phyloP scores from a whole-genome alignment of 1,140 invertebrate genomes.

The Anagrus nilaparvatae region DNA sequence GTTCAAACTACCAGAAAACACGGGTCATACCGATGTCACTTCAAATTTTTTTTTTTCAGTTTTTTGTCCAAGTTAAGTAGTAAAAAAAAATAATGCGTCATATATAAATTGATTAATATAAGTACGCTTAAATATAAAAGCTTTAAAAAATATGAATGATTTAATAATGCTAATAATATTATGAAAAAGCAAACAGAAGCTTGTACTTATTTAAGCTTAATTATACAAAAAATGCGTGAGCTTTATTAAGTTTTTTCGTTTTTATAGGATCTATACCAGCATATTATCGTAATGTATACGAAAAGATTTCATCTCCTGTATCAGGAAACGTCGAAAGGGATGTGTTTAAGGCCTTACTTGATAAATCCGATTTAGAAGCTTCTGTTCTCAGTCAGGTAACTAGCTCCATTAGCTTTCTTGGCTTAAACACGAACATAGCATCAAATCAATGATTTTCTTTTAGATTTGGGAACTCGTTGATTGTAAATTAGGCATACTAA shows the following conservation, averaged over 20 bases:
- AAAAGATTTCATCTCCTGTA: slow-evolving; percentile 50
- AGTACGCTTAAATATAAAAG: too few relatives aligned
- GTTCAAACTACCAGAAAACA: too few relatives aligned
- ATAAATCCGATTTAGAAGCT: slow-evolving; percentile 51
- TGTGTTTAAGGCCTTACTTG: slow-evolving; percentile 51
- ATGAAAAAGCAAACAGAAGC: too few relatives aligned
- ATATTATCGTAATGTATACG: slow-evolving; percentile 53
- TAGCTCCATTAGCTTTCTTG: not conserved
- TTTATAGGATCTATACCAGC: slow-evolving; percentile 49
- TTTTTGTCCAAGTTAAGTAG: too few relatives aligned
- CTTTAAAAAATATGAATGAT: too few relatives aligned
- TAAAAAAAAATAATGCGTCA: too few relatives aligned
- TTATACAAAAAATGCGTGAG: not conserved
- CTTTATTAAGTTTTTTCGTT: slow-evolving; percentile 7
- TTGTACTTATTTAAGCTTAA: too few relatives aligned
- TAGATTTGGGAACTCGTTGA: slow-evolving; percentile 59
- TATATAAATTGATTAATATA: too few relatives aligned
- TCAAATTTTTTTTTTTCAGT: too few relatives aligned
- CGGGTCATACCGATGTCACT: too few relatives aligned
- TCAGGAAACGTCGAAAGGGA: slow-evolving; percentile 51
- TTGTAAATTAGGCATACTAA: slow-evolving; percentile 48
- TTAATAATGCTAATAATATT: too few relatives aligned
- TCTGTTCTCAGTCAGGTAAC: slow-evolving; percentile 47
- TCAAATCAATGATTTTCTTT: not conserved
- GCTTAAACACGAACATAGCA: too few relatives aligned